phyloP scores from a whole-genome alignment of 92 coral and sea anemone species.

The Porites lobata region DNA sequence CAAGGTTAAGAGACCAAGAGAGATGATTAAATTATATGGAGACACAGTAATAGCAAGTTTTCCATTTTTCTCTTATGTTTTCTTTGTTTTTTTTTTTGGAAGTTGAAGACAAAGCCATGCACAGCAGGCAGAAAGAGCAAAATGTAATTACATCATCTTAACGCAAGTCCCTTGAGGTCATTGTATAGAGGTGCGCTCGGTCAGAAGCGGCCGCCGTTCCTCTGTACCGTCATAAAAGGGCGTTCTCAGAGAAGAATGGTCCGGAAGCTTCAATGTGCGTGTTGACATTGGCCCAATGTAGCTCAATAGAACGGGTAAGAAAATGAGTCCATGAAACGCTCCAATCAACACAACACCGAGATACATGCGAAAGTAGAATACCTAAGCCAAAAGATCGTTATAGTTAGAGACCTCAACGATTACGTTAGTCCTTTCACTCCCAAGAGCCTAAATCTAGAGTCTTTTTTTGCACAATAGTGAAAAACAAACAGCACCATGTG shows the following conservation, averaged over 20 bases:
- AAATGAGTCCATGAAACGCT: constrained; percentile 94
- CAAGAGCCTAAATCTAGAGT: too few species aligned
- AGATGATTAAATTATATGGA: not conserved
- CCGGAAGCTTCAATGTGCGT: constrained; percentile 4
- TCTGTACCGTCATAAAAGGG: constrained; percentile 42
- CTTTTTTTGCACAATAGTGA: too few species aligned
- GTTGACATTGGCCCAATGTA: constrained; percentile 89
- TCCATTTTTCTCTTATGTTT: too few species aligned
- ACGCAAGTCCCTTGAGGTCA: not conserved
- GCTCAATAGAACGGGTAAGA: constrained; percentile 95
- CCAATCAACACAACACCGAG: constrained; percentile 96
- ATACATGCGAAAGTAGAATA: constrained; percentile 99
- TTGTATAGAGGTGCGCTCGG: constrained; percentile 44
- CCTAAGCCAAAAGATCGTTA: constrained; percentile 59
- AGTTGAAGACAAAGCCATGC: not conserved
- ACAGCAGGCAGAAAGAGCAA: not conserved
- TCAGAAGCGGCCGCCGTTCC: constrained; percentile 58
- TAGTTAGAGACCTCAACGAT: not conserved
- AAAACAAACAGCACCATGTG: too few species aligned
- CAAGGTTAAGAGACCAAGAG: too few species aligned
- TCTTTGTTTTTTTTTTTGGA: too few species aligned
- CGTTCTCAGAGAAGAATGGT: constrained; percentile 26
- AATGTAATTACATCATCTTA: not conserved
- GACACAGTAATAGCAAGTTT: not conserved
- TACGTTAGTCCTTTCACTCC: too few species aligned